These are phyloP conservation scores for Ophion obscuratus DNA, from an alignment of 2,888 invertebrate genomes.

Conservation along the genomic window DNA sequence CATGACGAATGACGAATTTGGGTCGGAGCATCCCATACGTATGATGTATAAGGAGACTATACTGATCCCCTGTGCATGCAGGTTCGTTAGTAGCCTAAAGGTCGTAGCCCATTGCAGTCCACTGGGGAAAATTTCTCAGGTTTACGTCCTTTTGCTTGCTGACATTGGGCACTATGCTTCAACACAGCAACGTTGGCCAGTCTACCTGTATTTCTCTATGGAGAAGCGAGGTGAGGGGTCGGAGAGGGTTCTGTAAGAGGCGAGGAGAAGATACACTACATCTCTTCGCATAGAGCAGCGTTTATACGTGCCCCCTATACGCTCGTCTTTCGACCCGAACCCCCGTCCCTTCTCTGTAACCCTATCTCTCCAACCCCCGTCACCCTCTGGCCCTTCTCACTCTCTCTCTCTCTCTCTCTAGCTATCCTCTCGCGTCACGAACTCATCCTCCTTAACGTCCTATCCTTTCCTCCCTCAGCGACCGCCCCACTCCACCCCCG, in stretches of 20 bases:
- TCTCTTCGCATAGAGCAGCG: constrained; percentile 56
- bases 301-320: constrained; percentile 65
- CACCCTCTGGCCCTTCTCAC: constrained; percentile 33
- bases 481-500: constrained; percentile 25
- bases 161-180: constrained; percentile 14
- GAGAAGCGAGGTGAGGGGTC: constrained; percentile 16
- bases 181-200: constrained; percentile 16
- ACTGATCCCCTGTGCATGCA: neutral
- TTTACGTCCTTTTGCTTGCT: constrained; percentile 16
- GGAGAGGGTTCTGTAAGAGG: constrained; percentile 4
- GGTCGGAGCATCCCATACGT: constrained; percentile 8
- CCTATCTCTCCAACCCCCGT: constrained; percentile 1
- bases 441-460: constrained; percentile 59
- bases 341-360: constrained; percentile 18
- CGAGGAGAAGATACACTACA: constrained; percentile 59
- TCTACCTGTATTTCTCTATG: constrained; percentile 43
- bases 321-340: constrained; percentile 52
- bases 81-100: neutral
- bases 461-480: constrained; percentile 43
- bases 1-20: neutral
- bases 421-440: constrained; percentile 54
- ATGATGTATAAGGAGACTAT: neutral
- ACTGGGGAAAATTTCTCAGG: neutral
- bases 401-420: constrained; percentile 32
- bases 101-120: constrained; percentile 4